Evolutionary conservation across 2,888 invertebrate species (phyloP).

Genomic region (Fissipunctia ypsillon): DNA sequence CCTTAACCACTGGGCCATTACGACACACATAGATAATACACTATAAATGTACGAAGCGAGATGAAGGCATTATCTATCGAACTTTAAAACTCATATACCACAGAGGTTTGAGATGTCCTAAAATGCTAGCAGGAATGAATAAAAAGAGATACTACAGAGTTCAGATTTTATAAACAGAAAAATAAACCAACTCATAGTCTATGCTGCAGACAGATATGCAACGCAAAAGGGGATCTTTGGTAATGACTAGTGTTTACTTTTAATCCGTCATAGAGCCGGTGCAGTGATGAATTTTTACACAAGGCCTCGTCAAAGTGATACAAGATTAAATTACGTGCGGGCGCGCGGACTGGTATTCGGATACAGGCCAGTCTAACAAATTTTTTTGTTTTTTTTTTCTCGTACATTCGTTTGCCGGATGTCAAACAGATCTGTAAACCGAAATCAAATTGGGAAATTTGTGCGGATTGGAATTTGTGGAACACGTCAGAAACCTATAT

Average conservation of each 20-base stretch:
- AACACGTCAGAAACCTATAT: conserved; percentile 63
- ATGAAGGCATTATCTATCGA: not conserved
- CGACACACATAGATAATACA: too few species aligned
- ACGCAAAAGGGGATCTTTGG: conserved; percentile 33
- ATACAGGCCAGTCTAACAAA: conserved; percentile 70
- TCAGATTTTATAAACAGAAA: conserved; percentile 24
- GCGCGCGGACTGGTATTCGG: conserved; percentile 73
- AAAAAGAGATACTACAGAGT: not conserved
- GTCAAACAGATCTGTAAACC: conserved; percentile 87
- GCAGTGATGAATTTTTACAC: conserved; percentile 73
- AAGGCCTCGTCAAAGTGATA: conserved; percentile 83
- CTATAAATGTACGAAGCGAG: too few species aligned
- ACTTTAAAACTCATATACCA: not conserved
- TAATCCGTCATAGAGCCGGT: conserved; percentile 64
- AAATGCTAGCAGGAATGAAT: not conserved
- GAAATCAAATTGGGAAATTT: conserved; percentile 82
- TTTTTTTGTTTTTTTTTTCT: conserved; percentile 74
- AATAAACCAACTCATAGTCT: not conserved
- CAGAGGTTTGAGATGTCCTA: not conserved
- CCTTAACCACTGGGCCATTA: too few species aligned
- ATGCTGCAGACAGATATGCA: conserved; percentile 14
- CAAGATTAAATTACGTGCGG: conserved; percentile 85
- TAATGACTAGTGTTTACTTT: conserved; percentile 65
- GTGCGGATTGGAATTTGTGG: conserved; percentile 76
- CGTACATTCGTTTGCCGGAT: conserved; percentile 82